Evolutionary conservation across 2,797 vertebrate genomes (phyloP).

Genomic region (Hephaestus fuliginosus): DNA sequence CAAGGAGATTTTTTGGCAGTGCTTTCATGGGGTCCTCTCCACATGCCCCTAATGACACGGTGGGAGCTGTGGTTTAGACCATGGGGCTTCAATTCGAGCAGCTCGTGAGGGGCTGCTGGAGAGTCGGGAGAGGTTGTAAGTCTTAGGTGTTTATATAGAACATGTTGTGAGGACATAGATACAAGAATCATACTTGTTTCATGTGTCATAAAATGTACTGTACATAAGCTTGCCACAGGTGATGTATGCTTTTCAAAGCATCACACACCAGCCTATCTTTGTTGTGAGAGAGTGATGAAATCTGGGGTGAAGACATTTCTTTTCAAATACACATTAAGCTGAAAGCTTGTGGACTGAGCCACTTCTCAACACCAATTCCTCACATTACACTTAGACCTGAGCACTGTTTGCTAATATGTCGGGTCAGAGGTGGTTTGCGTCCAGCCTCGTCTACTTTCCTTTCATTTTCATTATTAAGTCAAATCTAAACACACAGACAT

Average conservation of each 20-base stretch:
- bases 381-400: constrained; percentile 1
- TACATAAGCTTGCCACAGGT: constrained; percentile 25
- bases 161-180: constrained; percentile 45
- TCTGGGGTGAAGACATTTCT: constrained; percentile 5
- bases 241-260: constrained; percentile 17
- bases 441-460: neutral
- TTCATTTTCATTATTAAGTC: neutral
- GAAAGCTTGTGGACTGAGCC: constrained; percentile 10
- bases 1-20: constrained; percentile 91
- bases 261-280: neutral
- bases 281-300: constrained; percentile 21
- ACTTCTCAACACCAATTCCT: neutral
- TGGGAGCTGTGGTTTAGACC: constrained; percentile 89
- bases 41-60: constrained; percentile 89
- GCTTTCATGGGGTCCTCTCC: constrained; percentile 90
- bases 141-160: constrained; percentile 63
- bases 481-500: constrained; percentile 3
- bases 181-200: constrained; percentile 43
- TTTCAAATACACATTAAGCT: constrained; percentile 2
- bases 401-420: neutral
- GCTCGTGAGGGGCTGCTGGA: constrained; percentile 50
- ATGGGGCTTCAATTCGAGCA: constrained; percentile 63
- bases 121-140: constrained; percentile 49
- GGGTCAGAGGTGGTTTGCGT: neutral
- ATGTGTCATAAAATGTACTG: constrained; percentile 50